phyloP scores from a whole-genome alignment of 2,797 vertebrate species.

The Graptemys geographica region DNA sequence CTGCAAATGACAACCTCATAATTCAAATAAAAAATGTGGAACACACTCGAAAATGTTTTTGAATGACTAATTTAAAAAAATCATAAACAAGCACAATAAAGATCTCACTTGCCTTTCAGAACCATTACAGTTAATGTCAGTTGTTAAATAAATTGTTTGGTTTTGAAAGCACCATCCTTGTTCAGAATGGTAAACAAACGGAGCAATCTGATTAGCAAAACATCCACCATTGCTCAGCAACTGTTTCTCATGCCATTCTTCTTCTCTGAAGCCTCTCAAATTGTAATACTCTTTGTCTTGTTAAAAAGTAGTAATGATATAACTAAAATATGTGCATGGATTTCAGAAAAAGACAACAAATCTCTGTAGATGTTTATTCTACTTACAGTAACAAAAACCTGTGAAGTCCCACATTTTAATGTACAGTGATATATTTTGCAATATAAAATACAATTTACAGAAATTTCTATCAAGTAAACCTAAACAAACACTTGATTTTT shows the following conservation, averaged over 20 bases:
- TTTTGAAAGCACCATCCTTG: background rate
- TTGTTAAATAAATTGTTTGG: background rate
- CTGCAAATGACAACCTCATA: background rate
- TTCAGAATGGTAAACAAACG: background rate
- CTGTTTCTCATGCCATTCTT: no score
- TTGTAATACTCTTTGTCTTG: background rate
- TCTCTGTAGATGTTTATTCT: constrained; percentile 84
- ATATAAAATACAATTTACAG: constrained; percentile 86
- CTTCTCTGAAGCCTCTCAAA: background rate
- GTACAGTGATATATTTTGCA: constrained; percentile 81
- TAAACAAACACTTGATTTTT: constrained; percentile 82
- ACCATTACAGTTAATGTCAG: fast-evolving
- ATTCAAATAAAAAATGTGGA: background rate
- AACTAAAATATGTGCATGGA: background rate
- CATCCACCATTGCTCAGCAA: background rate
- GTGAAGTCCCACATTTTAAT: constrained; percentile 77
- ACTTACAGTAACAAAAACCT: constrained; percentile 84
- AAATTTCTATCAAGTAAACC: constrained; percentile 79
- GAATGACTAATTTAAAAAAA: background rate
- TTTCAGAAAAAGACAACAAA: constrained; percentile 43
- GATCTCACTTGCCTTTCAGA: background rate
- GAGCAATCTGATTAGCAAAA: background rate
- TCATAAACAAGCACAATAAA: background rate
- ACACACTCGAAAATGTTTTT: background rate
- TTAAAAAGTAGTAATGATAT: background rate